Percentiles rank a stretch among this genome's conserved stretches.
These are phyloP conservation scores for Eupithecia subumbrata DNA, from an alignment of 2,888 invertebrate species.

Conservation along the genomic window DNA sequence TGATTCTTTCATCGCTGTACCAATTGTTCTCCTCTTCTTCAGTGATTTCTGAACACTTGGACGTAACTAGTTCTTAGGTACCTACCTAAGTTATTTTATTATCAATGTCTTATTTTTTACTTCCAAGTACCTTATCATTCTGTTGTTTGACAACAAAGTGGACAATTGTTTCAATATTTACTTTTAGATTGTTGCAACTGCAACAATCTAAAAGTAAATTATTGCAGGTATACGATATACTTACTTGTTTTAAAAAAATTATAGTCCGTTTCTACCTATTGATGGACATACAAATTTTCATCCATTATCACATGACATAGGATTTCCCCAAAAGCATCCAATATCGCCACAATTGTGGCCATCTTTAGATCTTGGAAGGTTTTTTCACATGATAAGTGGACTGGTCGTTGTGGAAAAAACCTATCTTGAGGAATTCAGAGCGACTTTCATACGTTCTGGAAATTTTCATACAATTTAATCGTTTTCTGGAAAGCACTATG, in stretches of 20 bases:
- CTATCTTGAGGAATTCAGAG: background rate
- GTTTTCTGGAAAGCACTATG: slow-evolving; percentile 17
- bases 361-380: background rate
- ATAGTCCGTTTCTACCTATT: background rate
- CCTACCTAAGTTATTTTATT: background rate
- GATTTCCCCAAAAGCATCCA: background rate
- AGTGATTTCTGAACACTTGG: background rate
- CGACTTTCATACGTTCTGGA: background rate
- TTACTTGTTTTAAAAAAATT: background rate
- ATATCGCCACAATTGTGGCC: background rate
- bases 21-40: background rate
- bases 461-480: slow-evolving; percentile 15
- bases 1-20: background rate
- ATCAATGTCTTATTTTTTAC: background rate
- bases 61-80: background rate
- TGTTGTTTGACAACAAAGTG: slow-evolving; percentile 11
- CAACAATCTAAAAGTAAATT: too few relatives aligned
- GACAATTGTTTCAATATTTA: slow-evolving; percentile 5
- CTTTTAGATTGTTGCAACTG: background rate
- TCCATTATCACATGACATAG: background rate
- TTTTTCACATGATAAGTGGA: background rate
- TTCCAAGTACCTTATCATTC: background rate
- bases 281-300: background rate
- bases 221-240: background rate
- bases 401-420: background rate